phyloP scores from a whole-genome alignment of 2,888 invertebrate genomes.

The Hydriomena furcata region DNA sequence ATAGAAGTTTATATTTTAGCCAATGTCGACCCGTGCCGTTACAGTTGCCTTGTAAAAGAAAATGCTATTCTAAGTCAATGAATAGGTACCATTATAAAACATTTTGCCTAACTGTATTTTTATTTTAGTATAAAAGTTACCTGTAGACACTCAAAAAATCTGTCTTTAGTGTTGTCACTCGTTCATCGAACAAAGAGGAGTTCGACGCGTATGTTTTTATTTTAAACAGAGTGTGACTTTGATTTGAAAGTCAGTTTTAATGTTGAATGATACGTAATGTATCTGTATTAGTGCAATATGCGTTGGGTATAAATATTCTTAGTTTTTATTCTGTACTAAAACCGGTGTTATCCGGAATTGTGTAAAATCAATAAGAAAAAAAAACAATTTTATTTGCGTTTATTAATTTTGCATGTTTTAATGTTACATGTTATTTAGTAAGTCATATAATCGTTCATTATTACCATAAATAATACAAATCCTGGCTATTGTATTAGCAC shows the following conservation, averaged over 20 bases:
- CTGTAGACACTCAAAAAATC: background rate
- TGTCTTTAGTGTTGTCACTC: no score
- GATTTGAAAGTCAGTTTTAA: no score
- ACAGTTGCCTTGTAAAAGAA: constrained; percentile 56
- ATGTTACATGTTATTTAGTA: background rate
- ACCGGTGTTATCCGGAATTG: no score
- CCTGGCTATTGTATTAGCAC: no score
- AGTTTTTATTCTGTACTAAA: constrained; percentile 22
- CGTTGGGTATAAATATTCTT: background rate
- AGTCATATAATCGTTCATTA: no score
- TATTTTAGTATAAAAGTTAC: background rate
- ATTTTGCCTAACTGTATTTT: constrained; percentile 50
- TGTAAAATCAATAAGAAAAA: no score
- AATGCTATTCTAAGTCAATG: constrained; percentile 67
- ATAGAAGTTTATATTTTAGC: constrained; percentile 2
- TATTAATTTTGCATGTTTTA: constrained; percentile 3
- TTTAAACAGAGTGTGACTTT: no score
- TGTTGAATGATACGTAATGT: background rate
- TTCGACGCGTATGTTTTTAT: no score
- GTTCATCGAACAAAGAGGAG: no score
- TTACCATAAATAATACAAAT: no score
- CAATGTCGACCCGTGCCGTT: constrained; percentile 22
- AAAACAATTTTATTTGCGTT: no score
- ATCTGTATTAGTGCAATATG: constrained; percentile 5
- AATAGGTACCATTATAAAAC: constrained; percentile 60